These are phyloP conservation scores for Benthosema pterotum DNA, from an alignment of 2,797 vertebrate genomes.

Conservation along the genomic window DNA sequence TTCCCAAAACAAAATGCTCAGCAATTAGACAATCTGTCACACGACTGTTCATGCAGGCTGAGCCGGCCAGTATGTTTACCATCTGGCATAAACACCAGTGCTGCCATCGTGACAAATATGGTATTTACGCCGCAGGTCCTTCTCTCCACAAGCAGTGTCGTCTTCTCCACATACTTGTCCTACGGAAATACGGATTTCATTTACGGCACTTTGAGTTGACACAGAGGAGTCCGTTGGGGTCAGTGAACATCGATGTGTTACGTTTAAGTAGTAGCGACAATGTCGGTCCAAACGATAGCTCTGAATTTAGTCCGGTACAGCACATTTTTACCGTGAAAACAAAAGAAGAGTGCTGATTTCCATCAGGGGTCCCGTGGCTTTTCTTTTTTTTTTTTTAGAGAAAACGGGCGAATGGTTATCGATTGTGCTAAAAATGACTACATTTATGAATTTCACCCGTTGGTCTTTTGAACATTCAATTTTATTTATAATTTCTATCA, in stretches of 20 bases:
- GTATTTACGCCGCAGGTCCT: too few species aligned
- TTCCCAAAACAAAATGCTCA: slow-evolving; percentile 11
- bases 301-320: too few species aligned
- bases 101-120: too few species aligned
- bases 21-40: background rate
- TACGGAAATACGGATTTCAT: background rate
- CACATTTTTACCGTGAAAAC: too few species aligned
- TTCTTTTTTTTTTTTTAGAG: slow-evolving; percentile 26
- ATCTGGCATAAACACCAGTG: too few species aligned
- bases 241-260: background rate
- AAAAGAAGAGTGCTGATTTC: too few species aligned
- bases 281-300: background rate
- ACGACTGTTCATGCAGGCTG: background rate
- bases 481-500: slow-evolving; percentile 36
- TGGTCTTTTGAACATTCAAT: slow-evolving; percentile 58
- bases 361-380: too few species aligned
- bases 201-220: background rate
- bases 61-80: background rate
- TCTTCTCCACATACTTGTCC: background rate
- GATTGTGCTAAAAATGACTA: slow-evolving; percentile 25
- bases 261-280: background rate
- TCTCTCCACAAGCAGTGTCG: slow-evolving; percentile 8
- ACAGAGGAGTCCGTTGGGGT: background rate
- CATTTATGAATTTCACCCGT: slow-evolving; percentile 17
- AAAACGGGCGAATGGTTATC: slow-evolving; percentile 6